Evolutionary conservation across 2,888 invertebrate genomes (phyloP), one percentile per base, ranked within the genome.

Genomic region (Seira ritae): DNA sequence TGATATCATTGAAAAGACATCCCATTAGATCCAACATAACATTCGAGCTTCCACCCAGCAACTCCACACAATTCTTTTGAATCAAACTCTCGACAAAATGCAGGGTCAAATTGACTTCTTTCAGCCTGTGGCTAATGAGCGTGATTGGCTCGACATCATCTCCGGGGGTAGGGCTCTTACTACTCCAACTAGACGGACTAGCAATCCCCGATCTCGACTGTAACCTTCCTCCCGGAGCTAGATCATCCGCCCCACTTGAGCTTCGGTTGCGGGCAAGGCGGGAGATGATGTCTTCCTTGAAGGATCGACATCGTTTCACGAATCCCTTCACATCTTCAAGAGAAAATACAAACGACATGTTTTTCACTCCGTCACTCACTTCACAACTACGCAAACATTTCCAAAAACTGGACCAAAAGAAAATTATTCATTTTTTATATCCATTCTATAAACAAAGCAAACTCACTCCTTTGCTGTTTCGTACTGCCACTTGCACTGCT

Each of bases 11-110:
- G 22, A 89, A 86, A 19, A 89, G 77, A 85, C 85, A 84, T 31
- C n/a, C 88, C 88, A 89, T 88, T 50, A 89, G 60, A 66, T 89
- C 89, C 46, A 89, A 70, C 89, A 89, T 88, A 50, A 89, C 88
- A 79, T 89, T 89, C 8, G 87, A 87, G 23, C 86, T 87, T 23
- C 88, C 88, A 19, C 89, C 89, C 23, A 89, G 78, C 24, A 89
- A 73, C 67, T 89, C 89, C 2, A 89, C 85, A 65, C 89, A 89
- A 78, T 88, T 89, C 77, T 89, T 89, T 68, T 84, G 85, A 62
- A 89, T 88, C 76, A 89, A 77, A 67, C 89, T 89, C 73, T 89
- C 89, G 50, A 89, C 89, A 81, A 89, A 89, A 55, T 86, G 86
- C 1, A 89, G 76, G 0, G 89, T 89, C 67, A 89, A 83, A 72